A percentile compares a stretch with the other conserved stretches of the same genome.
Evolutionary conservation across 2,113 vertebrate genomes (phyloP).

Genomic region (Dissostichus mawsoni): DNA sequence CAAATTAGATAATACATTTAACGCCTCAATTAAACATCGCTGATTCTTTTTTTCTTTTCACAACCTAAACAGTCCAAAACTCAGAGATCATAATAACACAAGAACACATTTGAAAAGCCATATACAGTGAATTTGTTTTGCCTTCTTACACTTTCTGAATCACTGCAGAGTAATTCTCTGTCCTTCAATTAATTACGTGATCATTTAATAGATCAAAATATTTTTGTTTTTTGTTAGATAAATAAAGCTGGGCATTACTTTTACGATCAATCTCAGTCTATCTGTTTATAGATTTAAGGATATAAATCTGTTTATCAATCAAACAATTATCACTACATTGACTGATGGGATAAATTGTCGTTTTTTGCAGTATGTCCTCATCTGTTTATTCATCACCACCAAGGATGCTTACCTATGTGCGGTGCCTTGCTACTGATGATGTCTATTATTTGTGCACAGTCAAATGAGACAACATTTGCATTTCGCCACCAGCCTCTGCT

Average conservation of each 20-base stretch:
- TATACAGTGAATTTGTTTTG: not conserved
- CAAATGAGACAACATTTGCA: slow-evolving; percentile 59
- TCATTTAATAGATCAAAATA: too few species aligned
- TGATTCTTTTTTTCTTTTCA: not conserved
- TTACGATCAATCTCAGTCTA: too few species aligned
- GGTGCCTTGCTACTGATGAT: slow-evolving; percentile 37
- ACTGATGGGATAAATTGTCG: not conserved
- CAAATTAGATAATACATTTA: not conserved
- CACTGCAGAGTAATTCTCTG: too few species aligned
- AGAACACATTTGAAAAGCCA: not conserved
- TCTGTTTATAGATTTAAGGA: too few species aligned
- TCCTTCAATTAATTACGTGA: too few species aligned
- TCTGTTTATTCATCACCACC: not conserved
- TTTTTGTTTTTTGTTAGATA: too few species aligned
- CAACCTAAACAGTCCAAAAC: not conserved
- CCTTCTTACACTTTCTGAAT: too few species aligned
- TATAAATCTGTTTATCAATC: not conserved
- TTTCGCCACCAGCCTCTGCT: slow-evolving; percentile 49
- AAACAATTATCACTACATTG: not conserved
- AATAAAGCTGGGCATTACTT: too few species aligned
- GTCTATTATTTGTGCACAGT: slow-evolving; percentile 52
- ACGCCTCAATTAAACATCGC: not conserved
- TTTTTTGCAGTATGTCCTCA: not conserved
- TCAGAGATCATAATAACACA: not conserved
- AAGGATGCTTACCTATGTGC: slow-evolving; percentile 15